Evolutionary conservation across 2,113 vertebrate genomes (phyloP).

Genomic region (Actenoides lindsayi): DNA sequence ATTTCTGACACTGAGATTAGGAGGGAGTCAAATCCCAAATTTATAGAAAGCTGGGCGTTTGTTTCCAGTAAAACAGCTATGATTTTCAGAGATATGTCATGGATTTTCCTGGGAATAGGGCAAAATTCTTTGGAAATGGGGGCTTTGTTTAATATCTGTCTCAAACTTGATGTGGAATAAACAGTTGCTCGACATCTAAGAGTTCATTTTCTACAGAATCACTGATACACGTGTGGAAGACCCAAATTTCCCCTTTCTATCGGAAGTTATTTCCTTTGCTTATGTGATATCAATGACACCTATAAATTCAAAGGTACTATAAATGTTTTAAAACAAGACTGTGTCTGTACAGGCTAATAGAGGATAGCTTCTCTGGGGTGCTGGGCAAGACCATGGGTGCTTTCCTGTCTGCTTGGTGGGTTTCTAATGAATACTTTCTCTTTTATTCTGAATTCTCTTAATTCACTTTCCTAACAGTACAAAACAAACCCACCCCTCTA

Average conservation of each 20-base stretch:
- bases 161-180: neutral
- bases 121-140: neutral
- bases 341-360: neutral
- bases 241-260: neutral
- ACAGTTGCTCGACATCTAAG: neutral
- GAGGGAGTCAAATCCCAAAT: neutral
- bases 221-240: neutral
- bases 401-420: neutral
- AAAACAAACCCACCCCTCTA: neutral
- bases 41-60: neutral
- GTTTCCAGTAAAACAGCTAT: neutral
- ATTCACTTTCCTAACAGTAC: neutral
- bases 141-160: neutral
- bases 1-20: neutral
- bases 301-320: neutral
- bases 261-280: neutral
- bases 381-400: neutral
- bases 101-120: neutral
- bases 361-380: neutral
- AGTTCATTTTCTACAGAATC: neutral
- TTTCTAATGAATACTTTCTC: neutral
- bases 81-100: neutral
- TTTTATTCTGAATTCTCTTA: neutral
- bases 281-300: neutral
- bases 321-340: neutral